Evolutionary conservation across 1,140 invertebrate species (phyloP).

Genomic region (Cecropterus lyciades): DNA sequence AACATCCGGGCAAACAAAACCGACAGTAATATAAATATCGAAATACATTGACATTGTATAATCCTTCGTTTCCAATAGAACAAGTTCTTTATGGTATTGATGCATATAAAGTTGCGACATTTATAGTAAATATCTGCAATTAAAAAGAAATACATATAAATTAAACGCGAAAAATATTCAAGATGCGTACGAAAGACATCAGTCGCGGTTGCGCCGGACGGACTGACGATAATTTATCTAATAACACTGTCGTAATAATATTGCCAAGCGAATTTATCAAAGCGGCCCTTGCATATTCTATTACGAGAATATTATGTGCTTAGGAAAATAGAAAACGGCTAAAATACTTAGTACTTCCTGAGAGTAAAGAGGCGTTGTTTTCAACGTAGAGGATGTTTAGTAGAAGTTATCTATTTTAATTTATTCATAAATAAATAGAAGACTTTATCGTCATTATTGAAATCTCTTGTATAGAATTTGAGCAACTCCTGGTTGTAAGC

Average conservation of each 20-base stretch:
- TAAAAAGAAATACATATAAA: conserved; percentile 26
- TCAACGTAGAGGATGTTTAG: no score
- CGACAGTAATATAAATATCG: no score
- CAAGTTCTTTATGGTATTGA: neutral
- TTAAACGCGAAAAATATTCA: conserved; percentile 28
- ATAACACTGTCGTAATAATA: conserved; percentile 19
- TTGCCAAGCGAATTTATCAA: conserved; percentile 21
- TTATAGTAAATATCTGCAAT: conserved; percentile 21
- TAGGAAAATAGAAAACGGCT: conserved; percentile 2
- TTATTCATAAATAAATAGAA: no score
- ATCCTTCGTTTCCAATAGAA: neutral
- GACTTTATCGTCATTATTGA: no score
- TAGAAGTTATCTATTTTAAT: no score
- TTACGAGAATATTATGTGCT: conserved; percentile 4
- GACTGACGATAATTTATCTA: conserved; percentile 29
- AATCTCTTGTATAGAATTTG: no score
- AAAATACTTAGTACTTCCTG: conserved; percentile 7
- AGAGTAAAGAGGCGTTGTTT: neutral
- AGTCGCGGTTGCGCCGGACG: conserved; percentile 1
- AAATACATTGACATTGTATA: no score
- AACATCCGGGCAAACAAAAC: no score
- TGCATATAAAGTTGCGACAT: conserved; percentile 11
- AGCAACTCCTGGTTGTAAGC: no score
- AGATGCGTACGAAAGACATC: conserved; percentile 25
- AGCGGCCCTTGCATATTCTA: conserved; percentile 12